These are phyloP conservation scores for Microctenopoma steveboyesi DNA, from an alignment of 2,797 vertebrate species.

Conservation along the genomic window DNA sequence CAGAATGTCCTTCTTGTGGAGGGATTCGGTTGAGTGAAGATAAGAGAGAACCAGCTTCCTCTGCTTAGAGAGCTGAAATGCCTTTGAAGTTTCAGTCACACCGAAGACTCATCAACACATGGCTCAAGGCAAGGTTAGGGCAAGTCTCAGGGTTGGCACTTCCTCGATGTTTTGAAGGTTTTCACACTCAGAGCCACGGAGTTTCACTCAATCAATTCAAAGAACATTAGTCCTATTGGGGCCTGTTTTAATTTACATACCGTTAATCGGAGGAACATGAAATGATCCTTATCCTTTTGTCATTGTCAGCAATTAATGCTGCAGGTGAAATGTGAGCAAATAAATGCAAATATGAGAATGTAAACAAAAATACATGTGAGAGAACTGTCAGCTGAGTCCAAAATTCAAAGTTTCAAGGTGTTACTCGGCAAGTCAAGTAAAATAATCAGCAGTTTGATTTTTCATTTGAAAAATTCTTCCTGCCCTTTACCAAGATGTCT, in stretches of 20 bases:
- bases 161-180: slow-evolving; percentile 71
- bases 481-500: slow-evolving; percentile 65
- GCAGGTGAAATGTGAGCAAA: slow-evolving; percentile 1
- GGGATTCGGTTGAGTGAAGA: slow-evolving; percentile 64
- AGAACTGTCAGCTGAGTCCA: not conserved
- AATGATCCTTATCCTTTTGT: slow-evolving; percentile 26
- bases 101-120: slow-evolving; percentile 76
- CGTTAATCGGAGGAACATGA: slow-evolving; percentile 36
- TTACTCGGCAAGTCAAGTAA: slow-evolving; percentile 32
- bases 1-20: slow-evolving; percentile 67
- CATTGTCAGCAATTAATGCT: slow-evolving; percentile 15
- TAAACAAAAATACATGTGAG: slow-evolving; percentile 11
- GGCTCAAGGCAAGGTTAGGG: slow-evolving; percentile 78
- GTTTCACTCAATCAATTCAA: slow-evolving; percentile 52
- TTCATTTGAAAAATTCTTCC: slow-evolving; percentile 49
- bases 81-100: slow-evolving; percentile 80
- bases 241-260: slow-evolving; percentile 61
- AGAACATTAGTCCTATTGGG: slow-evolving; percentile 55
- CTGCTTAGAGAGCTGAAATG: slow-evolving; percentile 66
- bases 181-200: slow-evolving; percentile 63
- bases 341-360: not conserved
- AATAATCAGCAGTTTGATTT: slow-evolving; percentile 52
- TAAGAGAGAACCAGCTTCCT: slow-evolving; percentile 72
- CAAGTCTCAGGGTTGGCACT: slow-evolving; percentile 70
- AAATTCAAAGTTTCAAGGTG: slow-evolving; percentile 37